Percentiles rank a stretch among this genome's conserved stretches.
phyloP scores from a whole-genome alignment of 64 coral and sea anemone genomes.

The Montipora efflorescens region DNA sequence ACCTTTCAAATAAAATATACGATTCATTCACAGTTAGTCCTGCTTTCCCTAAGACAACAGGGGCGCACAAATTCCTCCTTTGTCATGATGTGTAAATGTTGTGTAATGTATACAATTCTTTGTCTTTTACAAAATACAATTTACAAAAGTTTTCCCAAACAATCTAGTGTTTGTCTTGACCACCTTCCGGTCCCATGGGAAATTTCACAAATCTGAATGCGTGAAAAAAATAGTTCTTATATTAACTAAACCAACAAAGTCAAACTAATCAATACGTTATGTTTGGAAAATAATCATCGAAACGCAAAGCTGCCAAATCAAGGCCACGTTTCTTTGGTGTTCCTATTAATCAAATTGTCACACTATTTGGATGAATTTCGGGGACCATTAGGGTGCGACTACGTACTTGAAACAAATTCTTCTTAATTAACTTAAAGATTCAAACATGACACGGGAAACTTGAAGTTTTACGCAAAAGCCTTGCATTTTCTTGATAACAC shows the following conservation, averaged over 20 bases:
- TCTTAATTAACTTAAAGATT: too few relatives aligned
- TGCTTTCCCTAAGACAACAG: too few relatives aligned
- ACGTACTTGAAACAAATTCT: too few relatives aligned
- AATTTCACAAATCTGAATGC: not conserved
- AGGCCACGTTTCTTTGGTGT: not conserved
- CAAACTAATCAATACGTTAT: not conserved
- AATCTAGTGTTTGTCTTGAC: not conserved
- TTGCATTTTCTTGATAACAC: too few relatives aligned
- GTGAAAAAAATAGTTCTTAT: not conserved
- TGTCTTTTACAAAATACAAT: not conserved
- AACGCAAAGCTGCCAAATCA: not conserved
- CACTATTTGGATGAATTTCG: too few relatives aligned
- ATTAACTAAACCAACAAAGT: not conserved
- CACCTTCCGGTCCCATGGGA: not conserved
- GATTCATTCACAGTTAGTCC: too few relatives aligned
- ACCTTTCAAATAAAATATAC: too few relatives aligned
- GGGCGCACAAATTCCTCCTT: not conserved
- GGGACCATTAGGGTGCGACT: too few relatives aligned
- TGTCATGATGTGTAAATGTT: not conserved
- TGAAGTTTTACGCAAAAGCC: too few relatives aligned
- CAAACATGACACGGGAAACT: too few relatives aligned
- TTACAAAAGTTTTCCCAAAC: not conserved
- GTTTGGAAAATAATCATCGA: not conserved
- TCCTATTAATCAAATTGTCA: not conserved
- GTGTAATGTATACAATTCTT: not conserved